Conservation (phyloP, 2,888 invertebrate species). For the Anoplius nigerrimus region DNA sequence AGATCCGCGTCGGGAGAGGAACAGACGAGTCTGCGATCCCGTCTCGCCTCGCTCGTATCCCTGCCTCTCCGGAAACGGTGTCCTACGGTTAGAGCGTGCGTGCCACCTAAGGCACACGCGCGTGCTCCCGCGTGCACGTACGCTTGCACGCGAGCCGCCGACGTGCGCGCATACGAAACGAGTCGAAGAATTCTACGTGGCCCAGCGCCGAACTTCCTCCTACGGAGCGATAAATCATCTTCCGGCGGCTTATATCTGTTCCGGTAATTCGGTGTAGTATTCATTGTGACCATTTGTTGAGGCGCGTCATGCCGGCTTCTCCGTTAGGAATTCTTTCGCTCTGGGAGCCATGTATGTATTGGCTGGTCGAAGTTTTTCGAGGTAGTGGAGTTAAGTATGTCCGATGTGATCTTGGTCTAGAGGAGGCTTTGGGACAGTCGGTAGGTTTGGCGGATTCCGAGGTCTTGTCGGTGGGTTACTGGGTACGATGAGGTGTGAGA, state of each 20-base stretch:
- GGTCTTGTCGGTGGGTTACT: too few species aligned
- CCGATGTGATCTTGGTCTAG: too few species aligned
- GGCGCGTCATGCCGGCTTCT: not conserved
- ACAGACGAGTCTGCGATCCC: conserved; percentile 2
- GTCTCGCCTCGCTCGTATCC: not conserved
- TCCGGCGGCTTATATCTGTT: conserved; percentile 43
- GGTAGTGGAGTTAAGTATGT: too few species aligned
- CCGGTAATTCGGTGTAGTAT: conserved; percentile 34
- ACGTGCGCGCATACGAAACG: not conserved
- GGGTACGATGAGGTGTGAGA: too few species aligned
- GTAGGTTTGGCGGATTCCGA: too few species aligned
- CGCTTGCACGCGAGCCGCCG: not conserved
- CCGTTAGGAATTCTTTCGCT: too few species aligned
- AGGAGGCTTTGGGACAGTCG: too few species aligned
- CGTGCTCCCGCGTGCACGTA: not conserved
- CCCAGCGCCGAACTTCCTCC: not conserved
- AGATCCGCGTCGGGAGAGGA: conserved; percentile 9
- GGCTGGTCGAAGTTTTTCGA: too few species aligned
- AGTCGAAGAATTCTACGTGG: conserved; percentile 11
- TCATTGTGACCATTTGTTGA: conserved; percentile 26
- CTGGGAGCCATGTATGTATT: too few species aligned
- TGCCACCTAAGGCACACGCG: not conserved
- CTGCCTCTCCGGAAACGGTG: conserved; percentile 21
- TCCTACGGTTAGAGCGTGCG: conserved; percentile 19
- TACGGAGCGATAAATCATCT: conserved; percentile 40